Evolutionary conservation across 2,888 invertebrate species (phyloP), one percentile per base, ranked within the genome.

Genomic region (Drosophila conformis): DNA sequence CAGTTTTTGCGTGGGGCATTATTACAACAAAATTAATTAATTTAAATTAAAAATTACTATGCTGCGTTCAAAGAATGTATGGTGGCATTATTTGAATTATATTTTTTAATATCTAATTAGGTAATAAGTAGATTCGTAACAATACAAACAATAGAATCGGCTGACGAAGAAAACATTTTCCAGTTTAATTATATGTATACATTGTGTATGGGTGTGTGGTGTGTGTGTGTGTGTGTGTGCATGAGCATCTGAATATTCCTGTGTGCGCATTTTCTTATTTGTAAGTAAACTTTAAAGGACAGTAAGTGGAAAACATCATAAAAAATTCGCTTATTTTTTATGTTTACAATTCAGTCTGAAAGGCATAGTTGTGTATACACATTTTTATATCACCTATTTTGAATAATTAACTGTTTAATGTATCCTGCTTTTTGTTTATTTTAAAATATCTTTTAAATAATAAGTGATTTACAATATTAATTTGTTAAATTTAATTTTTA

Each of bases 291-390:
- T 69, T 84, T 73, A 79, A 87, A 81, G 87, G 80, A 82, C 77
- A 84, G 79, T 89, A 76, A 73, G 76, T 87, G 82, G 84, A 87
- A 87, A 89, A 87, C 89, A 87, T 82, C 89, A 88, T 83, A 80
- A 87, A 88, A 83, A 84, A 84, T 70, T 80, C 56, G 72, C 78
- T 83, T 89, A 87, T 87, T 88, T 85, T 74, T 71, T 79, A 83
- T 90, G 87, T 86, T 90, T 90, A 87, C 89, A 87, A 87, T 87
- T 87, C 87, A 87, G 87, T 87, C 87, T 87, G 87, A 87, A 87
- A 87, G 90, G 89, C 90, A 87, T 90, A 90, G 86, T 86, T 82
- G 82, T 83, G 86, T 83, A 83, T 87, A 87, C 89, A 90, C 83
- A 83, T 88, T 87, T 82, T 78, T 59, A 83, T 87, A 90, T 87